phyloP scores from a whole-genome alignment of 2,888 invertebrate species.

The Beris chalybata region DNA sequence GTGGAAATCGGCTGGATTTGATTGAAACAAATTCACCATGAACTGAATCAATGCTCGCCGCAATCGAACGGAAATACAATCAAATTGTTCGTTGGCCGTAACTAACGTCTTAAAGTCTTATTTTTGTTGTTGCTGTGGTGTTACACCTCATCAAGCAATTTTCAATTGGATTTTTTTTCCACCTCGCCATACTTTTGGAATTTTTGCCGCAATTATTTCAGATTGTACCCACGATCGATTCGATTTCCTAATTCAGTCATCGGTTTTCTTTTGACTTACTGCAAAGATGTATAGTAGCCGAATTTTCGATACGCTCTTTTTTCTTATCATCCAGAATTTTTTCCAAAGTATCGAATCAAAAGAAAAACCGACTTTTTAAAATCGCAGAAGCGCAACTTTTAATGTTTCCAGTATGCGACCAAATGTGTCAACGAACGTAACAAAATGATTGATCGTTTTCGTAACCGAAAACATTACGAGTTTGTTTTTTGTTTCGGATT shows the following conservation, averaged over 20 bases:
- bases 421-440: no score
- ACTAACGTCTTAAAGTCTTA: constrained; percentile 16
- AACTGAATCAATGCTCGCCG: background rate
- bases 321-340: no score
- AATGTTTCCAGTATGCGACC: no score
- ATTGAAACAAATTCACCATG: background rate
- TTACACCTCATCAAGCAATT: constrained; percentile 21
- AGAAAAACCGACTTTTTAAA: no score
- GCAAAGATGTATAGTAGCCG: background rate
- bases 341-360: no score
- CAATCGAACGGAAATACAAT: constrained; percentile 15
- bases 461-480: no score
- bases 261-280: background rate
- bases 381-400: no score
- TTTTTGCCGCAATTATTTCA: background rate
- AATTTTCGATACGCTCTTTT: constrained; percentile 23
- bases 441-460: no score
- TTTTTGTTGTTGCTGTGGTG: background rate
- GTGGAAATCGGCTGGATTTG: background rate
- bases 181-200: background rate
- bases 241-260: constrained; percentile 6
- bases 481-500: no score
- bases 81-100: constrained; percentile 15
- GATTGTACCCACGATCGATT: background rate
- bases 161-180: constrained; percentile 6